Evolutionary conservation across 1,140 invertebrate species (phyloP), one percentile per base, ranked within the genome.

Genomic region (Nephotettix cincticeps): DNA sequence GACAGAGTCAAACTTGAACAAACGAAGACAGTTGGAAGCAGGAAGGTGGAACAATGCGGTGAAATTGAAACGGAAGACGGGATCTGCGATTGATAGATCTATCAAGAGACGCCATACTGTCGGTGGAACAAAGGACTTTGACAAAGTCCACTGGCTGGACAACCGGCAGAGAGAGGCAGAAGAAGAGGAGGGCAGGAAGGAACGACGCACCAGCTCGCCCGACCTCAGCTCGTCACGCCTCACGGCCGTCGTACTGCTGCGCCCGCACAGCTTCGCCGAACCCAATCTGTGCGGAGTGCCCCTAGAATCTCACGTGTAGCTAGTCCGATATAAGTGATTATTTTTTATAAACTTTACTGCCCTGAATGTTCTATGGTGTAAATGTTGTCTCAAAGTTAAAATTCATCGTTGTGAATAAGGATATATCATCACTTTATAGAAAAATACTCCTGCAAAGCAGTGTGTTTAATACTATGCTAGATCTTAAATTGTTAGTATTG

Each of bases 71-170:
- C 80, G 89, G 65, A 91, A 91, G 80, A 91, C 90, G 78, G 89
- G 89, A 36, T 90, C 89, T 86, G 88, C 87, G 0, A 67, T 71
- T 9, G 89, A 91, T 78, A 81, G 90, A 47, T 91, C 90, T 40
- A 93, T 94, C 73, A 94, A 94, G 80, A 84, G 94, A 14, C 84
- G 94, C n/a, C 94, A 96, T 81, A 97, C 94, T 0, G 93, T 97
- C 0, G 94, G 94, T 30, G 94, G 94, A 19, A 93, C 91, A 0
- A 92, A 94, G 78, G 93, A 96, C 79, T 92, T 90, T 29, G 89
- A 90, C 76, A 89, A 90, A 74, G 83, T 90, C 61, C 85, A 81
- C 64, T 89, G 84, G 84, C 76, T 85, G 69, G 85, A 86, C 68
- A 86, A 85, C 72, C 82, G 84, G 69, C 72, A 84, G 30, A 82